Evolutionary conservation across 2,888 invertebrate species (phyloP), one percentile per base, ranked within the genome.

Genomic region (Drosophila percnosoma): DNA sequence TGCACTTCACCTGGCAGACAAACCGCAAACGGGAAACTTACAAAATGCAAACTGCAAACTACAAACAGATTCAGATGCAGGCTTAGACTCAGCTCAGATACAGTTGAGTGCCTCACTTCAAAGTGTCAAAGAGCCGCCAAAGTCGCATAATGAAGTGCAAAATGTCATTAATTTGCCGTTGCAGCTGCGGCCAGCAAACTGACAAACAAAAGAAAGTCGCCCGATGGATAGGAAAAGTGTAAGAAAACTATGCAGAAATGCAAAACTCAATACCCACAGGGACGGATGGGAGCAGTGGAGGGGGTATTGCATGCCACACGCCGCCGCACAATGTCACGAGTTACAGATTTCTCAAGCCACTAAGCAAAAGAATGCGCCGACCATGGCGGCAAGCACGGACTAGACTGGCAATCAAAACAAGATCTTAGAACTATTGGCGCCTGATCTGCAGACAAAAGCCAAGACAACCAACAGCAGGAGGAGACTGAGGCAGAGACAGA

Each of bases 341-440:
- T 78, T 90, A 80, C 78, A 89, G 84, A 87, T 87, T 90, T 84
- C 83, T 89, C 89, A 87, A 89, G 89, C 89, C 81, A 86, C 83
- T 86, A 86, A 79, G 73, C 85, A 80, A 77, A 75, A 77, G 72
- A 82, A 81, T 80, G 83, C 77, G 77, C 73, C 73, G 73, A 73
- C 75, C 52, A 68, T 65, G 70, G 71, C 68, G 62, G 60, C 63
- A 51, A 27, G 45, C 51, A 42, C 40, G 21, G 52, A 53, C 58
- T 68, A 55, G 77, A 67, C 82, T 75, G 65, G 86, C 83, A 88
- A 87, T 90, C 87, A 89, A 87, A 90, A 90, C 89, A 87, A 91
- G 91, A 91, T 91, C 91, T 89, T 91, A 91, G 91, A 91, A 91
- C 87, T 87, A 91, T 91, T 91, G 91, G 91, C 91, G 91, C 91